phyloP scores from a whole-genome alignment of 2,797 vertebrate genomes.

The Lagorchestes hirsutus region DNA sequence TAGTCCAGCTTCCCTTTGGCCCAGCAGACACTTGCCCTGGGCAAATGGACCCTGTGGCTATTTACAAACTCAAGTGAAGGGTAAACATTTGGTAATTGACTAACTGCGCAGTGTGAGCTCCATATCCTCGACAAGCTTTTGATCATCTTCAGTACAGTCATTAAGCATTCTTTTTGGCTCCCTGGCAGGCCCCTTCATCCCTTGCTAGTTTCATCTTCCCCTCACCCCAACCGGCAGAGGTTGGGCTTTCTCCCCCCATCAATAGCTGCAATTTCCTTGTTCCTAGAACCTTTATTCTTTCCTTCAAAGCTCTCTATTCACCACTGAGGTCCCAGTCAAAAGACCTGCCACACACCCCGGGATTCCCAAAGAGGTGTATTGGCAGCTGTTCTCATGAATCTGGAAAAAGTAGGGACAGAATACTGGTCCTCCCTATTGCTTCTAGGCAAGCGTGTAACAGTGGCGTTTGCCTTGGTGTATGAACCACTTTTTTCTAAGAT shows the following conservation, averaged over 20 bases:
- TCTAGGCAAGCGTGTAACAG: not conserved
- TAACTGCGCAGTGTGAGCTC: constrained; percentile 12
- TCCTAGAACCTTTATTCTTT: constrained; percentile 65
- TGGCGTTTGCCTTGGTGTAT: not conserved
- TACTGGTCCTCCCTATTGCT: not conserved
- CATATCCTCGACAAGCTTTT: constrained; percentile 53
- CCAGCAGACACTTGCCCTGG: constrained; percentile 14
- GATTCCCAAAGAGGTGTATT: constrained; percentile 61
- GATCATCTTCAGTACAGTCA: constrained; percentile 59
- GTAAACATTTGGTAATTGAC: constrained; percentile 58
- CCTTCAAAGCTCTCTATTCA: constrained; percentile 69
- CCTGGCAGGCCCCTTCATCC: constrained; percentile 67
- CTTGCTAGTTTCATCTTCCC: constrained; percentile 70
- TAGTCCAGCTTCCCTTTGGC: constrained; percentile 1
- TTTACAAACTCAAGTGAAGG: constrained; percentile 50
- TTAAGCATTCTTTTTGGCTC: constrained; percentile 72
- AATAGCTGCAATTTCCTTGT: constrained; percentile 67
- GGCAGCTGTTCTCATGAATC: constrained; percentile 18
- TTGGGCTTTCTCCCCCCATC: constrained; percentile 30
- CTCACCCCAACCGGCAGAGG: not conserved
- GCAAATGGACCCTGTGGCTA: constrained; percentile 44
- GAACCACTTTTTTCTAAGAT: not conserved
- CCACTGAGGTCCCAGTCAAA: constrained; percentile 61
- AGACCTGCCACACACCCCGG: constrained; percentile 54
- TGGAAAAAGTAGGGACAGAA: constrained; percentile 11